Conservation (phyloP, 2,888 invertebrate species). For the Papilio protenor region DNA sequence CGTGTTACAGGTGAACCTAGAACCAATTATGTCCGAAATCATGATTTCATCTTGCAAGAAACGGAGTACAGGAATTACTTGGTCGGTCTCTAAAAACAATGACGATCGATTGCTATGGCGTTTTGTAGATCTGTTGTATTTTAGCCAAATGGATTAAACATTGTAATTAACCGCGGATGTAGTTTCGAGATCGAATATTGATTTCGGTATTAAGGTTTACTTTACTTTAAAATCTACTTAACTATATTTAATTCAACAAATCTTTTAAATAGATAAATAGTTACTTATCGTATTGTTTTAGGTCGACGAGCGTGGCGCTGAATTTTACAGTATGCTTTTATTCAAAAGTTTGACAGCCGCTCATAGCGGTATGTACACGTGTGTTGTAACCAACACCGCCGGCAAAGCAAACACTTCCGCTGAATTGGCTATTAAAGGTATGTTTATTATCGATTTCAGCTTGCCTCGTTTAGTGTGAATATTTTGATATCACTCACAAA, state of each 20-base stretch:
- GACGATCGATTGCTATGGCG: not conserved
- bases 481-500: not conserved
- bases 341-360: constrained; percentile 88
- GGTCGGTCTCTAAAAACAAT: too few species aligned
- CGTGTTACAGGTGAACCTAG: constrained; percentile 82
- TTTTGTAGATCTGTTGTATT: not conserved
- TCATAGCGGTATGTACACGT: constrained; percentile 89
- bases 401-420: constrained; percentile 89
- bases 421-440: constrained; percentile 89
- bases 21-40: not conserved
- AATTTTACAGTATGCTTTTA: constrained; percentile 89
- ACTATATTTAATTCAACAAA: not conserved
- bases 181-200: not conserved
- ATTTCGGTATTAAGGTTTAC: too few species aligned
- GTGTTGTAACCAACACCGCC: constrained; percentile 89
- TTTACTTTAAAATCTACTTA: too few species aligned
- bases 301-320: constrained; percentile 88
- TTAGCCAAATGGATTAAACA: not conserved
- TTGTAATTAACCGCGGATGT: too few species aligned
- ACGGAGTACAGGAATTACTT: too few species aligned
- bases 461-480: constrained; percentile 13
- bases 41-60: not conserved
- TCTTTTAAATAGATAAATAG: constrained; percentile 4
- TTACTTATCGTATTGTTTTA: constrained; percentile 55
- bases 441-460: constrained; percentile 7